Conservation (phyloP, 2,797 vertebrate species). For the Manis javanica region DNA sequence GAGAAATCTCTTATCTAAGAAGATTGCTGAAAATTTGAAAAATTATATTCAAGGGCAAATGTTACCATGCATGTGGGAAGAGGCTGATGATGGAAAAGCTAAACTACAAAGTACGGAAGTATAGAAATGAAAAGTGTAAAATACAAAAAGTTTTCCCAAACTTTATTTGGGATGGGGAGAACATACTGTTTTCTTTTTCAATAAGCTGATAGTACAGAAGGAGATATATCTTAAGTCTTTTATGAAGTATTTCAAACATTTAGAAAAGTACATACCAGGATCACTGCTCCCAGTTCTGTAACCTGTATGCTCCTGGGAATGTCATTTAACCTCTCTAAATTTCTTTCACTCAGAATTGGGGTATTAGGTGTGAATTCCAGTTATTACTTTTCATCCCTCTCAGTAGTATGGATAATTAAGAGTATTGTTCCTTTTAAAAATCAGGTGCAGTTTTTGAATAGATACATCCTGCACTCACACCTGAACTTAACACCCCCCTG, state of each 20-base stretch:
- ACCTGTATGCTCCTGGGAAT: neutral
- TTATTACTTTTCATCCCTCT: neutral
- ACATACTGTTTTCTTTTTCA: neutral
- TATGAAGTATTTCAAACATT: neutral
- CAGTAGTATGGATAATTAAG: neutral
- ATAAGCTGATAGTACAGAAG: neutral
- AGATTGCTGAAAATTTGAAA: neutral
- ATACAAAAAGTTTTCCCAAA: neutral
- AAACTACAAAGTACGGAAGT: neutral
- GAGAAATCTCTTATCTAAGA: neutral
- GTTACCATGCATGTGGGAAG: neutral
- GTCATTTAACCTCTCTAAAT: neutral
- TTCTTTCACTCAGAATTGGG: neutral
- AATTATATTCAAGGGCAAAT: neutral
- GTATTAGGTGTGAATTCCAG: neutral
- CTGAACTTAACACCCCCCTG: neutral
- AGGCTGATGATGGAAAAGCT: neutral
- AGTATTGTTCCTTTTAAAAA: neutral
- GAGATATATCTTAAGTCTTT: neutral
- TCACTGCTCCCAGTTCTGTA: neutral
- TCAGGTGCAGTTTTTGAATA: neutral
- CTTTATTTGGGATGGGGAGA: neutral
- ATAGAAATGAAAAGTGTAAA: neutral
- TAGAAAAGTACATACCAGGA: neutral
- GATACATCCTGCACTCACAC: neutral